Base-by-base conservation (phyloP, 2,113 vertebrate genomes). In the Mobula hypostoma region DNA sequence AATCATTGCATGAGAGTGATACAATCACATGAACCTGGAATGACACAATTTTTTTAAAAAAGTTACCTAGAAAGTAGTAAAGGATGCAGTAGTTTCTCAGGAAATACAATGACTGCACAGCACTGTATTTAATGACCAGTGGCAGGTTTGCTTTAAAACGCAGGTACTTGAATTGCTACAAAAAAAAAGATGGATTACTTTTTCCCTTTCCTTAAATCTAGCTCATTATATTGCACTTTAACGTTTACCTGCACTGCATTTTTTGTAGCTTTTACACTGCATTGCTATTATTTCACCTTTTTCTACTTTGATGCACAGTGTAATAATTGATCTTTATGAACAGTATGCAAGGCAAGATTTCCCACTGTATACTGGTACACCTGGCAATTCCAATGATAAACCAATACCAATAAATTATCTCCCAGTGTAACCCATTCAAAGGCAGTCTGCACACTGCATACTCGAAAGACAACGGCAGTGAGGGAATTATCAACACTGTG, bases 41-140 rank as follows among this genome's bases (percentile, higher is more conserved):
- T 85, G n/a, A 95, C 36, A 78, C 70, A 74, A 61, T n/a, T 14
- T 48, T 36, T 2, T 2, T 2, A 48, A n/a, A 66, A 85, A 32
- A 80, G 98, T 97, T 97, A 99, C 99, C 99, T 94, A 99, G 97
- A 95, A 99, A 98, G 95, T 97, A 99, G 94, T 99, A 99, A 0
- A 97, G 3, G 56, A 97, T 94, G 82, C 97, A 96, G 96, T 96
- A 99, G 96, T 98, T 99, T 95, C 98, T 97, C 95, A 98, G 94
- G 77, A 97, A 97, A 96, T 98, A 98, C 0, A 99, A 94, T 0
- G 99, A 98, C 94, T 98, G 97, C 96, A 97, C 95, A 92, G 97
- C 97, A 29, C 99, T 98, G 95, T 97, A 97, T 87, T 97, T 98
- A 95, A 98, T 85, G 48, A 99, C 97, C 94, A 97, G 95, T 56